Conservation (phyloP, 1,140 invertebrate genomes). For the Papilio glaucus region DNA sequence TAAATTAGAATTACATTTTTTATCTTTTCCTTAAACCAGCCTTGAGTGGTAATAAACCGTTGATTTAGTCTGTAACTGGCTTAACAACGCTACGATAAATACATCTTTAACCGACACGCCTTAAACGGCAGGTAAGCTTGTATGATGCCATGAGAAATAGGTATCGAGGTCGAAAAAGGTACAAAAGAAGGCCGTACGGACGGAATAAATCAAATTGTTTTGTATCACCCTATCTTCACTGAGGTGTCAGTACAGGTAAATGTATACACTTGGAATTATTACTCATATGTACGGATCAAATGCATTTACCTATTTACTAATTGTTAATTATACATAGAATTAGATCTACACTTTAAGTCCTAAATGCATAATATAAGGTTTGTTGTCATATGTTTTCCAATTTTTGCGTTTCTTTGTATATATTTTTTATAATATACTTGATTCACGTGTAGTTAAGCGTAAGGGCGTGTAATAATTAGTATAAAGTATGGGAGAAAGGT, state of each 20-base stretch:
- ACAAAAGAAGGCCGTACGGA: conserved; percentile 16
- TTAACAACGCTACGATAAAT: conserved; percentile 6
- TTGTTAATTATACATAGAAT: background rate
- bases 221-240: background rate
- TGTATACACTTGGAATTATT: background rate
- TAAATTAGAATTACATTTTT: conserved; percentile 25
- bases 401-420: no score
- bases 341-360: no score
- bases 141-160: conserved; percentile 23
- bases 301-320: background rate
- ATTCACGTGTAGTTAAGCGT: background rate
- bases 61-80: conserved; percentile 2
- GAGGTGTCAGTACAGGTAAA: background rate
- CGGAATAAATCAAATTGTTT: conserved; percentile 14
- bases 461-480: background rate
- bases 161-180: conserved; percentile 3
- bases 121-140: conserved; percentile 29
- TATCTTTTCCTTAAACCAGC: conserved; percentile 24
- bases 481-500: no score
- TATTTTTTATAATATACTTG: no score
- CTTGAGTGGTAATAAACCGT: conserved; percentile 5
- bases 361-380: no score
- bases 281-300: background rate
- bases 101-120: conserved; percentile 11
- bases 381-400: no score